Evolutionary conservation across 2,888 invertebrate species (phyloP).

Genomic region (Poecilus cupreus): DNA sequence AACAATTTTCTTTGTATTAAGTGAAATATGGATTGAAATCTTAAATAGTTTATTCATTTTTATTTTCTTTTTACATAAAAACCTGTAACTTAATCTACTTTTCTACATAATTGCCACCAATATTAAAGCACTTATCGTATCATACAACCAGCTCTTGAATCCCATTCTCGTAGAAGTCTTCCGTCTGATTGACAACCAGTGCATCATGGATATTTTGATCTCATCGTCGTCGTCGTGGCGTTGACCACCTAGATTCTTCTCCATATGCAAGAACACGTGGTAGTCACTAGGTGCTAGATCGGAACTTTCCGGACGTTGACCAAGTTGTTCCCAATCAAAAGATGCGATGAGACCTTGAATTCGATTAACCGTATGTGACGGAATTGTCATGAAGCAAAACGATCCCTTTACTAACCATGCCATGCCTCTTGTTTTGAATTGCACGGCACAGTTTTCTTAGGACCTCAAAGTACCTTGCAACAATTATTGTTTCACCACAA

Average conservation of each 20-base stretch:
- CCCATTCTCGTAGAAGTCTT: constrained; percentile 6
- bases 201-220: constrained; percentile 2
- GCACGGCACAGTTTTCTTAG: constrained; percentile 21
- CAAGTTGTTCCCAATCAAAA: too few species aligned
- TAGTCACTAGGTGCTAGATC: too few species aligned
- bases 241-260: constrained; percentile 49
- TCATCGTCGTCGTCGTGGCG: constrained; percentile 44
- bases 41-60: too few species aligned
- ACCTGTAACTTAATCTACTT: too few species aligned
- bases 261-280: constrained; percentile 43
- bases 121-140: constrained; percentile 61
- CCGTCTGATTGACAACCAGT: too few species aligned
- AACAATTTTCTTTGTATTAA: too few species aligned
- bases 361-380: too few species aligned
- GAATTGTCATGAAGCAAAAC: constrained; percentile 28
- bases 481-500: too few species aligned
- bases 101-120: constrained; percentile 54
- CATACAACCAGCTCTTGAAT: constrained; percentile 61
- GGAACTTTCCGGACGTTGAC: not conserved
- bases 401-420: not conserved
- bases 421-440: not conserved
- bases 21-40: too few species aligned
- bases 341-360: too few species aligned
- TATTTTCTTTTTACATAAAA: not conserved
- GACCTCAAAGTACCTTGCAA: constrained; percentile 1